Evolutionary conservation across 2,888 invertebrate genomes (phyloP).

Genomic region (Pocota personata): DNA sequence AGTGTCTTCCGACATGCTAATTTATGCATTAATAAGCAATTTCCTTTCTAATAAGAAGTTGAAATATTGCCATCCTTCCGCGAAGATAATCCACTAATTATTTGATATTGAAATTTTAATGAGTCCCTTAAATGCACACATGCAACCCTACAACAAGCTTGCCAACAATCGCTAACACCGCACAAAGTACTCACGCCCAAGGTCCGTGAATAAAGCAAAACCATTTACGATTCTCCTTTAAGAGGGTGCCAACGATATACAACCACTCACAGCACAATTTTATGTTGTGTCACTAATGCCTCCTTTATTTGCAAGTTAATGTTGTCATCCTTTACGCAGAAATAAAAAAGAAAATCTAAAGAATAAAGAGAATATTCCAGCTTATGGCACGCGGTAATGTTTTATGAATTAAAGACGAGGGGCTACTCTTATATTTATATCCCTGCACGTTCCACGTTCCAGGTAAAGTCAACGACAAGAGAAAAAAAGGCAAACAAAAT

Average conservation of each 20-base stretch:
- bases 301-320: slow-evolving; percentile 23
- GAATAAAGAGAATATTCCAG: background rate
- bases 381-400: slow-evolving; percentile 10
- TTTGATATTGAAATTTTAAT: slow-evolving; percentile 59
- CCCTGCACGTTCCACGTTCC: background rate
- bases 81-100: slow-evolving; percentile 21
- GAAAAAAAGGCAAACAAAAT: background rate
- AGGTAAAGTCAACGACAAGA: background rate
- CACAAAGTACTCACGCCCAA: background rate
- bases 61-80: slow-evolving; percentile 37
- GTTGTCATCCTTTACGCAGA: slow-evolving; percentile 13
- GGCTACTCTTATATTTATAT: slow-evolving; percentile 13
- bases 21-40: slow-evolving; percentile 39
- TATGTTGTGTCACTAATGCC: slow-evolving; percentile 28
- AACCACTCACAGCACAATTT: background rate
- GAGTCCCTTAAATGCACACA: slow-evolving; percentile 22
- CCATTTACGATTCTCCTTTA: background rate
- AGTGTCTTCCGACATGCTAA: background rate
- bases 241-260: background rate
- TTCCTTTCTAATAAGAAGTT: slow-evolving; percentile 13
- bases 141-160: background rate
- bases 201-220: background rate
- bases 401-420: slow-evolving; percentile 27
- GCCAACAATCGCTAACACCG: too few species aligned
- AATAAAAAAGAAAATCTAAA: background rate